Conservation (phyloP, 2,113 vertebrate species). For the Sphyrna mokarran region DNA sequence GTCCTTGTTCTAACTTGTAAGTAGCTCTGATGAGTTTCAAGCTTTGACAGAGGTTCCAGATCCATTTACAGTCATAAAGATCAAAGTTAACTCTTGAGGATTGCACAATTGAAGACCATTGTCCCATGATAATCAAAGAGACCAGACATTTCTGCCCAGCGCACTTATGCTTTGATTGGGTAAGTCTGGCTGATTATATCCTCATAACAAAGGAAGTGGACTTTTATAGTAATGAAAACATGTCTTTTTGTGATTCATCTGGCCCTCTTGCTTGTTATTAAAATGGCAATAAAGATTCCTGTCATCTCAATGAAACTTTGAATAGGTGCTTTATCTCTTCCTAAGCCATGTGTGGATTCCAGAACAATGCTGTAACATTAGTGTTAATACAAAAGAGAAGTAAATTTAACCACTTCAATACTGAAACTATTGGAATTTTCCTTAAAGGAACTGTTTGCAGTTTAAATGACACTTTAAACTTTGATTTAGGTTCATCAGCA, state of each 20-base stretch:
- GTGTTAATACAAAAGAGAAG: not conserved
- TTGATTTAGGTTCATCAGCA: not conserved
- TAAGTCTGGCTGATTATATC: constrained; percentile 6
- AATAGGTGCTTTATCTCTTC: constrained; percentile 31
- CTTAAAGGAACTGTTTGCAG: not conserved
- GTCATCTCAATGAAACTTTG: constrained; percentile 9
- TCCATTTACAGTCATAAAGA: constrained; percentile 5
- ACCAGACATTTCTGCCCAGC: not conserved
- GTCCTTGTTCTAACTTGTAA: constrained; percentile 4
- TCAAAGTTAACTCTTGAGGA: constrained; percentile 20
- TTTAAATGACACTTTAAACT: not conserved
- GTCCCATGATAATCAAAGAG: constrained; percentile 24
- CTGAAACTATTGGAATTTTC: not conserved
- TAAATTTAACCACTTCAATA: not conserved
- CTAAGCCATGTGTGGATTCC: constrained; percentile 31
- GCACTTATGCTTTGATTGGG: not conserved
- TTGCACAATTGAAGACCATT: constrained; percentile 4
- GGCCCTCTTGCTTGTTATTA: constrained; percentile 27
- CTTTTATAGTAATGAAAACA: constrained; percentile 29
- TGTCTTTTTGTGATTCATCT: constrained; percentile 25
- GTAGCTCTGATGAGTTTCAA: constrained; percentile 18
- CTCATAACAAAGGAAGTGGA: constrained; percentile 21
- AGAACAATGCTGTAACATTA: constrained; percentile 19
- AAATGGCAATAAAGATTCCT: constrained; percentile 31
- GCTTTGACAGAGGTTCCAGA: not conserved